Evolutionary conservation across 92 coral and sea anemone species (phyloP), one percentile per base, ranked within the genome.

Genomic region (Epizoanthus illoricatus): DNA sequence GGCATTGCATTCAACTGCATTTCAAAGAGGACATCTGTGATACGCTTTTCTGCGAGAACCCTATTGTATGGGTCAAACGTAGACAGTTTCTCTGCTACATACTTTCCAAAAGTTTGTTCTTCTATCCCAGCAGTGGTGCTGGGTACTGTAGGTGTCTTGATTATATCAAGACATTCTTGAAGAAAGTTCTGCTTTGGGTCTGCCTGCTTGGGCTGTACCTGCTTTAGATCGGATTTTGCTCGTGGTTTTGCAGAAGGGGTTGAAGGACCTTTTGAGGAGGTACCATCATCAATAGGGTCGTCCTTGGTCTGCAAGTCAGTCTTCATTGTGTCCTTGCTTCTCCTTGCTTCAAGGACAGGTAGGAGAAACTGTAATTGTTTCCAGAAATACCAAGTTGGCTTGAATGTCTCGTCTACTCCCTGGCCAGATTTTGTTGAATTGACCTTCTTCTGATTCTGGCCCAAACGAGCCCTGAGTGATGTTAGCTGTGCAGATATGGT

Each of bases 351-450:
- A 74, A 80, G 39, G 21, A 80, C 85, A 5, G 85, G 85, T 24
- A 80, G 7, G 12, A 80, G 84, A 65, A 85, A 85, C 73, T 85
- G 83, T 1, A 85, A 11, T 3, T 20, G 68, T 12, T 76, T 79
- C 62, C 64, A 85, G 55, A 85, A 85, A 39, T 36, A 74, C 87
- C 87, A 85, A 4, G 74, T 69, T 0, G 81, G 86, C 15, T 17
- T 83, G 68, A 85, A 78, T 12, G 65, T 74, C 84, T 85, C 88
- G 56, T 85, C 88, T 11, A 84, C 70, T 7, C 88, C 55, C 78
- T 85, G 84, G 19, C 76, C 88, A 40, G 87, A 71, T 52, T 74
- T 84, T 2, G 36, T 28, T 28, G 36, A 58, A 10, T 58, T 7
- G 16, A 58, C 21, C 16, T 13, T 4, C 63, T 58, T 58, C 63